Evolutionary conservation across 2,888 invertebrate species (phyloP), one percentile per base, ranked within the genome.

Genomic region (Parochlus steinenii): DNA sequence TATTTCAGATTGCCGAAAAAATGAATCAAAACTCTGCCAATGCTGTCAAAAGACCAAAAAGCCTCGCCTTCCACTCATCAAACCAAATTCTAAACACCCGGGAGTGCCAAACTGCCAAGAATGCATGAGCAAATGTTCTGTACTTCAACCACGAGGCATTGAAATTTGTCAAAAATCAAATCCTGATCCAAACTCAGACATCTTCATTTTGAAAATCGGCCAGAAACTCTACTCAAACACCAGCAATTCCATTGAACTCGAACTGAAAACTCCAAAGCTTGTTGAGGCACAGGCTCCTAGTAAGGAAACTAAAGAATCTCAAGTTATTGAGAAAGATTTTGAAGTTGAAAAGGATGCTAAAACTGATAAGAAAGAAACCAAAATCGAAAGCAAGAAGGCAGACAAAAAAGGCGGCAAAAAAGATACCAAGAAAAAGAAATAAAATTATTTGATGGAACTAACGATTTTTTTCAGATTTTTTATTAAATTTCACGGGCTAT

Each of bases 121-220:
- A 7, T 34, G 20, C 12, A 19, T 15, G 15, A 16, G 6, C n/a
- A n/a, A n/a, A n/a, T n/a, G n/a, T n/a, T n/a, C n/a, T n/a, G n/a
- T 6, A 16, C 7, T 4, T 4, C 8, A n/a, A 20, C 8, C 28
- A 15, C 20, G 28, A 36, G 31, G 25, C 2, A 18, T 36, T 7
- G 38, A 56, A 56, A 51, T 58, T 12, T 58, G 58, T 37, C 54
- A 54, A 39, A 53, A 52, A 41, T 52, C 54, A 8, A 54, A 51
- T 40, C 49, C 69, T 1, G 73, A 78, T 45, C 71, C 74, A 0
- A 70, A 77, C 33, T 73, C 73, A 45, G 78, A 79, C 45, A 67
- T 77, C 1, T 79, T 79, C 43, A 61, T 80, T 4, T 55, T 80
- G 30, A 69, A 74, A 46, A 73, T 82, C 38, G 81, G 80, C 2